Evolutionary conservation across 2,888 invertebrate species (phyloP).

Genomic region (Cantharis flavilabris): DNA sequence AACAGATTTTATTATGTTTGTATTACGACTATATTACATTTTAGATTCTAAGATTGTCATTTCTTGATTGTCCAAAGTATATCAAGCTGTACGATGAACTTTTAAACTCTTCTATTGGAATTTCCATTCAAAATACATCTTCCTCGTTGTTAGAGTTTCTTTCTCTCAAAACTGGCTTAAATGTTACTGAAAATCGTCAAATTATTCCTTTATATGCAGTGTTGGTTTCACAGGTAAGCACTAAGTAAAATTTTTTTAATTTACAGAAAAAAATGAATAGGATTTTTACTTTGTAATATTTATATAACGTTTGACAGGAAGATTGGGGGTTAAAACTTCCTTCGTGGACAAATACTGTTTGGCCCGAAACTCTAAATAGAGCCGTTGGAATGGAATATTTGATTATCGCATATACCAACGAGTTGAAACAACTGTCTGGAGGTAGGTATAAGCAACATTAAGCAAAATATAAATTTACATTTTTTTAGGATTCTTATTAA

Average conservation of each 20-base stretch:
- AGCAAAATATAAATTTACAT: neutral
- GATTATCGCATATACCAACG: neutral
- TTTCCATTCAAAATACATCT: neutral
- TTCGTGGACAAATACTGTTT: neutral
- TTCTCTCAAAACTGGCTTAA: neutral
- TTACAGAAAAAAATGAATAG: no score
- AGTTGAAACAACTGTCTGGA: neutral
- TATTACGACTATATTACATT: neutral
- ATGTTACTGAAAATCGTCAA: neutral
- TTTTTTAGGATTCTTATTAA: neutral
- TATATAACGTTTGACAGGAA: neutral
- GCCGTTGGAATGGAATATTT: neutral
- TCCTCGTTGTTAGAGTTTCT: neutral
- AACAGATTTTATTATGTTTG: no score
- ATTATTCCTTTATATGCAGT: neutral
- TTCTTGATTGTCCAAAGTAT: neutral
- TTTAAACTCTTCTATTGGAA: neutral
- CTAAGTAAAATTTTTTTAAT: neutral
- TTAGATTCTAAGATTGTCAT: neutral
- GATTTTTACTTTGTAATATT: no score
- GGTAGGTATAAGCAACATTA: neutral
- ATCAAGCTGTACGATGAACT: neutral
- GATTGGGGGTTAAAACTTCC: neutral
- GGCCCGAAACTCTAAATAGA: neutral
- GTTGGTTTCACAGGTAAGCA: neutral